Conservation (phyloP, 1,140 invertebrate genomes). For the Pinna nobilis region DNA sequence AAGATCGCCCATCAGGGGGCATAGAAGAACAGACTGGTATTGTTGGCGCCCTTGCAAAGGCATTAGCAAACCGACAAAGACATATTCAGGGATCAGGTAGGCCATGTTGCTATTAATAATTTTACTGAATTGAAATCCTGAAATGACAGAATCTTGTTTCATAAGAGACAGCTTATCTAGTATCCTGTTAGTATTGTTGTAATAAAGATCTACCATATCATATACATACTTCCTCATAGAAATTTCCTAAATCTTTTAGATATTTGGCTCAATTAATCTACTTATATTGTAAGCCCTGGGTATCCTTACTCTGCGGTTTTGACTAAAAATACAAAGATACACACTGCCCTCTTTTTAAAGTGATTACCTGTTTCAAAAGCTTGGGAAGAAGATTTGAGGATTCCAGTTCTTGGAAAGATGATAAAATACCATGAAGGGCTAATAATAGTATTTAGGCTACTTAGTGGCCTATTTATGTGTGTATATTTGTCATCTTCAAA, state of each 20-base stretch:
- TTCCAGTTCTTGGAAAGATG: background rate
- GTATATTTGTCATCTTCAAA: too few species aligned
- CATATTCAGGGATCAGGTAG: slow-evolving; percentile 75
- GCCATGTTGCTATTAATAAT: slow-evolving; percentile 72
- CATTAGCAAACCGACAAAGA: slow-evolving; percentile 78
- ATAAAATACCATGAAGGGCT: background rate
- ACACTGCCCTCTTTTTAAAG: background rate
- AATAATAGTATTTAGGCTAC: background rate
- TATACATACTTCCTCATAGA: background rate
- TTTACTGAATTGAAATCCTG: background rate
- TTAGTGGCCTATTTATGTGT: too few species aligned
- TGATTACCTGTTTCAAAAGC: background rate
- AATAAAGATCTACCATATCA: background rate
- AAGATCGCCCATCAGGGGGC: slow-evolving; percentile 46
- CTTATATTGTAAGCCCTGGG: background rate
- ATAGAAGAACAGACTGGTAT: slow-evolving; percentile 78
- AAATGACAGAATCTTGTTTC: background rate
- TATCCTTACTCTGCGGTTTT: background rate
- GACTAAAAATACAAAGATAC: background rate
- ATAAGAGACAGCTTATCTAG: background rate
- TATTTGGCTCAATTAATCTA: background rate
- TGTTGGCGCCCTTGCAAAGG: slow-evolving; percentile 85
- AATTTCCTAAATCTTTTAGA: background rate
- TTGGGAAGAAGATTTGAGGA: background rate
- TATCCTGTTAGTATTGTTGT: background rate